Percentiles rank a stretch among this genome's conserved stretches.
phyloP scores from a whole-genome alignment of 2,113 vertebrate genomes.

The Lasiurus cinereus region DNA sequence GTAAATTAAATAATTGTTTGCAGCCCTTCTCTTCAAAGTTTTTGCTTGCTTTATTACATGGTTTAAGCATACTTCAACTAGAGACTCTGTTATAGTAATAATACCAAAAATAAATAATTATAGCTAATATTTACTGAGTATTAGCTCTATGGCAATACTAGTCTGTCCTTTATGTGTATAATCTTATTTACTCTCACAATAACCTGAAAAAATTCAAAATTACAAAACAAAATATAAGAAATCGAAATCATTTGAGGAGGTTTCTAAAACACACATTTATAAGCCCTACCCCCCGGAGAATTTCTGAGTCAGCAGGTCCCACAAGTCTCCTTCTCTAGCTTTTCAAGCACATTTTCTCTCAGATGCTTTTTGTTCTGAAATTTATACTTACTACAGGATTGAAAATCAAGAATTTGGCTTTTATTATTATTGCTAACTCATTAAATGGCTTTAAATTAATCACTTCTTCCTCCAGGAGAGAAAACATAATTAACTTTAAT shows the following conservation, averaged over 20 bases:
- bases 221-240: slow-evolving; percentile 3
- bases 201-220: slow-evolving; percentile 47
- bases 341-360: neutral
- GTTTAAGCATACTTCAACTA: slow-evolving; percentile 27
- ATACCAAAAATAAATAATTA: slow-evolving; percentile 45
- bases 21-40: slow-evolving; percentile 35
- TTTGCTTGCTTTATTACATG: neutral
- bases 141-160: neutral
- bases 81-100: neutral
- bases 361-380: slow-evolving; percentile 39
- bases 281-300: neutral
- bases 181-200: slow-evolving; percentile 41
- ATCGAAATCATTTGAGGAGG: neutral
- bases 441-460: slow-evolving; percentile 43
- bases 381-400: slow-evolving; percentile 23
- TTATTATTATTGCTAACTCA: slow-evolving; percentile 13
- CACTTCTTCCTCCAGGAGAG: neutral
- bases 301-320: slow-evolving; percentile 4
- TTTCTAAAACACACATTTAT: neutral
- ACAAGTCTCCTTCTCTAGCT: neutral
- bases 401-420: slow-evolving; percentile 45
- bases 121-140: slow-evolving; percentile 19
- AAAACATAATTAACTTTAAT: slow-evolving; percentile 7
- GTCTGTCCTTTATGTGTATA: neutral
- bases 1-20: slow-evolving; percentile 24